phyloP scores from a whole-genome alignment of 1,140 invertebrate genomes.

The Pseudachorutes palmiensis region DNA sequence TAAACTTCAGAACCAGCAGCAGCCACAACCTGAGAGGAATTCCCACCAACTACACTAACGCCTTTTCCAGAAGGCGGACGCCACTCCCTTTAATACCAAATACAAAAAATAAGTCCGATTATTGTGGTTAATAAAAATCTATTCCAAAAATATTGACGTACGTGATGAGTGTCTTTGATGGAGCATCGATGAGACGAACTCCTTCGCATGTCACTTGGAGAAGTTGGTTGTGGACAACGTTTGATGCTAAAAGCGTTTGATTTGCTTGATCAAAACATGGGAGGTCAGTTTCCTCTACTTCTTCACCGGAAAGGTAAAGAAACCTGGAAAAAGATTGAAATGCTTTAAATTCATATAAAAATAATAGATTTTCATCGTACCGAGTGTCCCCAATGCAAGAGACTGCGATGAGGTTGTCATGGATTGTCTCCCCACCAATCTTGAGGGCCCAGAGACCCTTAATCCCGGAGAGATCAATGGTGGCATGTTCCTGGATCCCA shows the following conservation, averaged over 20 bases:
- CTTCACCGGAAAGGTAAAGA: constrained; percentile 79
- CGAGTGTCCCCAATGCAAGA: constrained; percentile 90
- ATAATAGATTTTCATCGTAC: constrained; percentile 40
- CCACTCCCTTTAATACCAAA: constrained; percentile 56
- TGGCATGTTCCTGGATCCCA: constrained; percentile 94
- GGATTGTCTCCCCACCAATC: constrained; percentile 54
- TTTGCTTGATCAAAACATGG: constrained; percentile 78
- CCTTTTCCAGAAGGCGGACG: constrained; percentile 61
- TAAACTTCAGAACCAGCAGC: constrained; percentile 81
- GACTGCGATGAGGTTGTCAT: constrained; percentile 83
- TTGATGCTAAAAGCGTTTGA: constrained; percentile 87
- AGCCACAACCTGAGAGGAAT: constrained; percentile 71
- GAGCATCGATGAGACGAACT: constrained; percentile 58
- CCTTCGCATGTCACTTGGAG: constrained; percentile 70
- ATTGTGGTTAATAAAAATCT: not conserved
- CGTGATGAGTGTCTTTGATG: constrained; percentile 56
- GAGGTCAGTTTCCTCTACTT: constrained; percentile 94
- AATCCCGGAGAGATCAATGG: constrained; percentile 91
- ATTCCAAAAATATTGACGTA: constrained; percentile 32
- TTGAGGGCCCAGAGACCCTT: constrained; percentile 95
- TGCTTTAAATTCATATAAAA: not conserved
- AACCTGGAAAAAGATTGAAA: constrained; percentile 50
- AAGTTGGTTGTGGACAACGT: constrained; percentile 74
- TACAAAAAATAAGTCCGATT: not conserved
- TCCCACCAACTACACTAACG: constrained; percentile 83